Percentiles rank a stretch among this genome's conserved stretches.
These are phyloP conservation scores for Pachypanchax playfairii DNA, from an alignment of 2,113 vertebrate species.

Conservation along the genomic window DNA sequence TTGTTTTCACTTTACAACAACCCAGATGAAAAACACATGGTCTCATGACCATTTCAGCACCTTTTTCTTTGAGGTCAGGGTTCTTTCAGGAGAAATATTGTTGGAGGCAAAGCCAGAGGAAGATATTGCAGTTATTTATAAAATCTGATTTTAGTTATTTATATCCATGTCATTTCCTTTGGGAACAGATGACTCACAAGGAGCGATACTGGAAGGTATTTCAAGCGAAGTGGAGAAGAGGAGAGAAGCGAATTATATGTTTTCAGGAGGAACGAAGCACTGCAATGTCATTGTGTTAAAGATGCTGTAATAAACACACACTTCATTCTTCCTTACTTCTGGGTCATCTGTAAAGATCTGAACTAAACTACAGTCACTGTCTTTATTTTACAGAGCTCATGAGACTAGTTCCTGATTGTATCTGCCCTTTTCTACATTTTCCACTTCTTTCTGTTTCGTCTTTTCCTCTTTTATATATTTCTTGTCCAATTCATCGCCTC, in stretches of 20 bases:
- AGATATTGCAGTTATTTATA: constrained; percentile 73
- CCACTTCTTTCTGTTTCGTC: background rate
- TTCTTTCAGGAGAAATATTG: constrained; percentile 65
- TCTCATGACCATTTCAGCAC: constrained; percentile 47
- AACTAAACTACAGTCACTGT: background rate
- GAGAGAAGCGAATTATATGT: constrained; percentile 39
- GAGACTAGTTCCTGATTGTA: background rate
- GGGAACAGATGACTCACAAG: constrained; percentile 70
- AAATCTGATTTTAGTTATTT: constrained; percentile 73
- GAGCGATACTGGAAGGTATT: constrained; percentile 57
- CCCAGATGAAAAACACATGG: constrained; percentile 32
- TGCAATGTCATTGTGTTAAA: constrained; percentile 52
- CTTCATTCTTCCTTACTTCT: constrained; percentile 20
- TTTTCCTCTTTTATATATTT: background rate
- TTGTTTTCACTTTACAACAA: constrained; percentile 43
- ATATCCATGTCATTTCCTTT: constrained; percentile 69
- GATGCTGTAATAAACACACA: constrained; percentile 54
- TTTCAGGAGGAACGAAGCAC: constrained; percentile 33
- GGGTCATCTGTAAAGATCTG: constrained; percentile 44
- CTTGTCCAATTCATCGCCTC: background rate
- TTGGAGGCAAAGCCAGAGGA: constrained; percentile 47
- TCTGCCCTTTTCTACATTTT: background rate
- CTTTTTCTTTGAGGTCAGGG: constrained; percentile 57
- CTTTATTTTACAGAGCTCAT: too few relatives aligned
- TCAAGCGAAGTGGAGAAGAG: constrained; percentile 40